A percentile compares a stretch with the other conserved stretches of the same genome.
These are phyloP conservation scores for Lophotis ruficrista DNA, from an alignment of 2,113 vertebrate species.

Conservation along the genomic window DNA sequence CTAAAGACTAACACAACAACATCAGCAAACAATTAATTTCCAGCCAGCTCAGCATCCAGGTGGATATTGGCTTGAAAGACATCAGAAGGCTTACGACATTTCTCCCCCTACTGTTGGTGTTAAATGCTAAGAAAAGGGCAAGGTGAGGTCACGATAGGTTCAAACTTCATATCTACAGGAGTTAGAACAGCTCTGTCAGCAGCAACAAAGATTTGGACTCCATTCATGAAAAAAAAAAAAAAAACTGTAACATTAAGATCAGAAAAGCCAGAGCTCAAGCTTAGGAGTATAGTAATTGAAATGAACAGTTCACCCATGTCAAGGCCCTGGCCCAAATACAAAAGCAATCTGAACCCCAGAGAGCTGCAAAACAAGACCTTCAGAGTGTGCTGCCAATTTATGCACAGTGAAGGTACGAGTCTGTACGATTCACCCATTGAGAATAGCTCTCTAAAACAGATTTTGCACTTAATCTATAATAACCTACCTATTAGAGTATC, in stretches of 20 bases:
- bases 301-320: not conserved
- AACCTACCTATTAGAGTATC: not conserved
- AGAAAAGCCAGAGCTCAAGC: not conserved
- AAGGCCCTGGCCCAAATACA: not conserved
- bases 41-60: not conserved
- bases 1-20: not conserved
- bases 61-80: not conserved
- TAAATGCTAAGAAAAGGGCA: not conserved
- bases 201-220: not conserved
- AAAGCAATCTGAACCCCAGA: not conserved
- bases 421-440: not conserved
- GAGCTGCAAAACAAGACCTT: not conserved
- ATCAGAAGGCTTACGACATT: not conserved
- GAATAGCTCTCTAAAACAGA: not conserved
- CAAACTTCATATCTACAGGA: not conserved
- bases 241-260: not conserved
- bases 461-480: not conserved
- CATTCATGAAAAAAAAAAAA: not conserved
- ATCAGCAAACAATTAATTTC: not conserved
- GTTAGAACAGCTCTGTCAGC: not conserved
- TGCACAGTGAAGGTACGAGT: not conserved
- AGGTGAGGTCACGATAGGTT: not conserved
- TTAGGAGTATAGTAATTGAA: not conserved
- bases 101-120: not conserved
- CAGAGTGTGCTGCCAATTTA: not conserved